These are phyloP conservation scores for Onychomys torridus DNA, from an alignment of 2,797 vertebrate species.

Conservation along the genomic window DNA sequence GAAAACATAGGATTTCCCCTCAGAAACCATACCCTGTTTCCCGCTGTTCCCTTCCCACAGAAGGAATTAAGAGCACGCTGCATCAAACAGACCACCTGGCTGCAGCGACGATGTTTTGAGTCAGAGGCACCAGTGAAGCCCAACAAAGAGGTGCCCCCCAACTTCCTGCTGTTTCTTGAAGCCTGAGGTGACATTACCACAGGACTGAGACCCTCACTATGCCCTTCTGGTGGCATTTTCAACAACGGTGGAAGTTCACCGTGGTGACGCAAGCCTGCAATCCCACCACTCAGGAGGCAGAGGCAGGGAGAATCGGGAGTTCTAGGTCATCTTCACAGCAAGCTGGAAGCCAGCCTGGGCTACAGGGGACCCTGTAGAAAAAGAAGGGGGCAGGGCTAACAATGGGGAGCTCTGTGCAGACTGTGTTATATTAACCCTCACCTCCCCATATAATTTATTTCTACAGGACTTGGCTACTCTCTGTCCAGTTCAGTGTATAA, in stretches of 20 bases:
- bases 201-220: neutral
- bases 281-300: no score
- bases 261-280: no score
- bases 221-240: neutral
- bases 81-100: neutral
- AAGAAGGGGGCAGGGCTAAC: no score
- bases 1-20: slow-evolving; percentile 64
- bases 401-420: neutral
- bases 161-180: neutral
- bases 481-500: neutral
- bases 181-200: neutral
- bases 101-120: neutral
- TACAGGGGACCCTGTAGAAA: neutral
- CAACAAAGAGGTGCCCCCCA: neutral
- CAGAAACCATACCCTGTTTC: neutral
- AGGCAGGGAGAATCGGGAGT: neutral
- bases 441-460: neutral
- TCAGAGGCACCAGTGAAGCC: neutral
- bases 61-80: neutral
- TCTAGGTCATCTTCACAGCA: neutral
- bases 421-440: neutral
- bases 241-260: neutral
- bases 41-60: neutral
- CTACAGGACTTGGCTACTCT: neutral
- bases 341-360: neutral